These are phyloP conservation scores for Calypte anna DNA, from an alignment of 2,113 vertebrate species.

Conservation along the genomic window DNA sequence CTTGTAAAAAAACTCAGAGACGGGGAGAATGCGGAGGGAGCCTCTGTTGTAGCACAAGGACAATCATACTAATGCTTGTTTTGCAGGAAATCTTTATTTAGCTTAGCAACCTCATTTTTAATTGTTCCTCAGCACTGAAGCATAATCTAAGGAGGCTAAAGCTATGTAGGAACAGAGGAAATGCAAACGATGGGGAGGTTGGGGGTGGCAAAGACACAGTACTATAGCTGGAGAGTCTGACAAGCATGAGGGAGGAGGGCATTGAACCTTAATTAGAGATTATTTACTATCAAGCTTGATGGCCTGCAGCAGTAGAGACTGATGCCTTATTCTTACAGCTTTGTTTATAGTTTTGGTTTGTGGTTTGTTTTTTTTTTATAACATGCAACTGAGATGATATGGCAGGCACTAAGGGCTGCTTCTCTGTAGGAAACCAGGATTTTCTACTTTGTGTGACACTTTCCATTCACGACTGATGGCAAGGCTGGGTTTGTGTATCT, in stretches of 20 bases:
- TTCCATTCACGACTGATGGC: neutral
- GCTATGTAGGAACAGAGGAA: neutral
- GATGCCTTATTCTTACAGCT: neutral
- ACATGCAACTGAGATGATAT: neutral
- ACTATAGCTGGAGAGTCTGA: neutral
- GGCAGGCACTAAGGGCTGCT: neutral
- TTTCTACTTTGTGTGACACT: neutral
- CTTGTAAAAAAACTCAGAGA: neutral
- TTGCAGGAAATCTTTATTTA: neutral
- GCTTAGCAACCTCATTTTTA: neutral
- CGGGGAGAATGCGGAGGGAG: neutral
- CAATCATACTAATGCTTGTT: neutral
- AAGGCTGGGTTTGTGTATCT: neutral
- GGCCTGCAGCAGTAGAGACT: neutral
- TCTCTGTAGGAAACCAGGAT: neutral
- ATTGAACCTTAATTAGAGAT: neutral
- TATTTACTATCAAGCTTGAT: neutral
- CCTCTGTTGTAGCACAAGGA: neutral
- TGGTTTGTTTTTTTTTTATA: neutral
- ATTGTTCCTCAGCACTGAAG: neutral
- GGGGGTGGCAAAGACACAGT: neutral
- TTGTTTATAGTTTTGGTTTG: neutral
- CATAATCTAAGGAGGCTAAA: neutral
- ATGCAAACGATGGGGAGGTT: neutral
- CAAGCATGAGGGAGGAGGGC: neutral